Conservation (phyloP, 2,888 invertebrate species). For the Platycheirus rosarum region DNA sequence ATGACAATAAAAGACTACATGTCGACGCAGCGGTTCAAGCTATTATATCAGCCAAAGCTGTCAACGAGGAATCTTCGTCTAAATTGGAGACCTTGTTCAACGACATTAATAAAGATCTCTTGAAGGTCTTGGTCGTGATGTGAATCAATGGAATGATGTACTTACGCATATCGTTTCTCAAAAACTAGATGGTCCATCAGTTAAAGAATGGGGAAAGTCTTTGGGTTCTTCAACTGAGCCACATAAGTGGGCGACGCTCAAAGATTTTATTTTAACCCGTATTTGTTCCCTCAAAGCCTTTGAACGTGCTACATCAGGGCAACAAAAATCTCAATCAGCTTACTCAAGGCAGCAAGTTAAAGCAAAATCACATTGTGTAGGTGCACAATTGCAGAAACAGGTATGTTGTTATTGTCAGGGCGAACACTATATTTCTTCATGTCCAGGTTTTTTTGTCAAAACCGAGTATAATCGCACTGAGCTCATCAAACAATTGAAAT, state of each 20-base stretch:
- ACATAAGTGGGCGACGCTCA: neutral
- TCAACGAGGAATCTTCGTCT: slow-evolving; percentile 25
- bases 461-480: neutral
- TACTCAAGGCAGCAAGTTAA: neutral
- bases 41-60: slow-evolving; percentile 26
- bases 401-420: neutral
- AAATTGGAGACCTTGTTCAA: slow-evolving; percentile 27
- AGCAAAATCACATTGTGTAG: neutral
- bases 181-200: slow-evolving; percentile 16
- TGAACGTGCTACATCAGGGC: neutral
- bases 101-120: slow-evolving; percentile 22
- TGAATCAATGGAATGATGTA: too few species aligned
- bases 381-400: neutral
- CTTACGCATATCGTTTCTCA: too few species aligned
- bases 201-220: slow-evolving; percentile 15
- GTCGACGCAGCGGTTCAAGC: slow-evolving; percentile 19
- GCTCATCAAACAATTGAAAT: slow-evolving; percentile 18
- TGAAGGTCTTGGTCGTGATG: slow-evolving; percentile 26
- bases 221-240: slow-evolving; percentile 2
- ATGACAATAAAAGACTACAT: slow-evolving; percentile 25
- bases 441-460: neutral
- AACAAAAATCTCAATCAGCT: neutral
- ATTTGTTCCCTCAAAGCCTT: neutral
- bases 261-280: slow-evolving; percentile 8
- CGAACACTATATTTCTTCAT: slow-evolving; percentile 5